Evolutionary conservation across 2,797 vertebrate species (phyloP), one percentile per base, ranked within the genome.

Genomic region (Euphonia xanthogaster): DNA sequence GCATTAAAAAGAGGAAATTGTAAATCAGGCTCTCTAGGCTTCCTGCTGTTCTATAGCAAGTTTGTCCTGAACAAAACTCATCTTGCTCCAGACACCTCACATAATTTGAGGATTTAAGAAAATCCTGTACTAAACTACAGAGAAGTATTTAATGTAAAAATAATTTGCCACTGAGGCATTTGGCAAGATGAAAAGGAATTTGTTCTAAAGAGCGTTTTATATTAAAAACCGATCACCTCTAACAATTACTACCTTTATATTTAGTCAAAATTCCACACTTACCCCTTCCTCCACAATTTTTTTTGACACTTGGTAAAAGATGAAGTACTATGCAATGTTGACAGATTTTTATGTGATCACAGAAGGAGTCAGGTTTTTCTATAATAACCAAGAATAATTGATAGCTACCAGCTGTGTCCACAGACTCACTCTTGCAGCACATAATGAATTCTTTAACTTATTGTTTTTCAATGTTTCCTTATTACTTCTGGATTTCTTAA

Each of bases 341-440:
- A 97, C 95, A 96, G 97, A 86, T 96, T 92, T 97, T 95, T 95
- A 96, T 94, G 86, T 83, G 91, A 97, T 95, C 95, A 96, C 93
- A 93, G 96, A 88, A 97, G 96, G 94, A 90, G 90, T 94, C 95
- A 97, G 95, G 96, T 93, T 96, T 96, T 96, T 97, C 93, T 95
- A 82, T 94, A 97, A 97, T 96, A 95, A 97, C 96, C 93, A 93
- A 95, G 90, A 96, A 96, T 96, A 97, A 97, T 92, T 98, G 97
- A 98, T 97, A 87, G 97, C 97, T 97, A 95, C 97, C 98, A 98
- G 98, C 97, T 98, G 98, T 97, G 97, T 97, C 98, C 96, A 97
- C 97, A 97, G 80, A 53, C 88, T 66, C 91, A 33, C 92, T 95
- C 94, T 84, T 74, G 45, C 58, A 86, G 93, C 86, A 94, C 96